phyloP scores from a whole-genome alignment of 2,113 vertebrate species.

The Pristiophorus japonicus region DNA sequence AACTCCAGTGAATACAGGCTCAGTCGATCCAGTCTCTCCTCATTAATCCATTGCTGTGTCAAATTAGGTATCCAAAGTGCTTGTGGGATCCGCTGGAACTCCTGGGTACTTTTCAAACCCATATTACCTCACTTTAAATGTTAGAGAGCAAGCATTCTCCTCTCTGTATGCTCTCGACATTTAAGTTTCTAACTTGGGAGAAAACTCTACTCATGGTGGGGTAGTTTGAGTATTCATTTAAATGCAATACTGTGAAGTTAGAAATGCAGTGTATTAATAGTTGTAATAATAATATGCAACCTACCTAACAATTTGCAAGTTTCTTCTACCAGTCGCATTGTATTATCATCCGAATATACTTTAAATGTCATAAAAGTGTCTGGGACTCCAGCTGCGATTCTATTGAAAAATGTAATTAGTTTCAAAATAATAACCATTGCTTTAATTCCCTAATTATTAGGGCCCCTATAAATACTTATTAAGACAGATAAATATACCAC shows the following conservation, averaged over 20 bases:
- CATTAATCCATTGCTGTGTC: not conserved
- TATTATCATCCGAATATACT: conserved; percentile 65
- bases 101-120: not conserved
- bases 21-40: too few species aligned
- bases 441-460: not conserved
- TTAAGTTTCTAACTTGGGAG: not conserved
- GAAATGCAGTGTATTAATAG: not conserved
- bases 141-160: not conserved
- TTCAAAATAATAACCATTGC: not conserved
- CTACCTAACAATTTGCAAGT: conserved; percentile 65
- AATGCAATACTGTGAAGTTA: not conserved
- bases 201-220: not conserved
- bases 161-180: not conserved
- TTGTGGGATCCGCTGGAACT: not conserved
- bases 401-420: conserved; percentile 37
- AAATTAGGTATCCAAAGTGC: not conserved
- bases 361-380: conserved; percentile 66
- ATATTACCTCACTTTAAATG: not conserved
- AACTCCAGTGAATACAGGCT: too few species aligned
- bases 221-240: not conserved
- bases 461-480: not conserved
- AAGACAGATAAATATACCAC: not conserved
- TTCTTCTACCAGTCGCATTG: conserved; percentile 58
- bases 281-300: conserved; percentile 32
- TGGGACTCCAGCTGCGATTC: conserved; percentile 55